Evolutionary conservation across 2,797 vertebrate genomes (phyloP).

Genomic region (Sarcoramphus papa): DNA sequence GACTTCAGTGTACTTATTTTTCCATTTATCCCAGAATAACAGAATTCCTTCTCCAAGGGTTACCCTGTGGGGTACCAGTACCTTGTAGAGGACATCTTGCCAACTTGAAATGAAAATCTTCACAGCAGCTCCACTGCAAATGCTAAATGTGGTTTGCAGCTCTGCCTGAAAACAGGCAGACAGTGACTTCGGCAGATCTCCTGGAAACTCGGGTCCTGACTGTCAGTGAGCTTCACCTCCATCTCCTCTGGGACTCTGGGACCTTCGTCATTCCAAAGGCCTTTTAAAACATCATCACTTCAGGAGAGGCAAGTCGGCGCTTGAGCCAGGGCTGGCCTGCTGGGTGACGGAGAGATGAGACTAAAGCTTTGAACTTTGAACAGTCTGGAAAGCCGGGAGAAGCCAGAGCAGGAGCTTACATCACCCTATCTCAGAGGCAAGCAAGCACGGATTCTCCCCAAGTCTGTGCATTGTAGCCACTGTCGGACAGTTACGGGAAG

Average conservation of each 20-base stretch:
- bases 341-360: background rate
- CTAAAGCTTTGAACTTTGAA: background rate
- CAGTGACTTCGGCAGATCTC: background rate
- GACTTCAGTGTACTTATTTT: background rate
- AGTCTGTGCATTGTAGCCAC: background rate
- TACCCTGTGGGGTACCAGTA: background rate
- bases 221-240: background rate
- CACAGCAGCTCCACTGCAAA: background rate
- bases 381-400: background rate
- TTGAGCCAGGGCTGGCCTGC: background rate
- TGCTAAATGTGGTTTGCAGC: background rate
- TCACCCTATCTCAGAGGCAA: background rate
- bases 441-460: background rate
- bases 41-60: background rate
- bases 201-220: background rate
- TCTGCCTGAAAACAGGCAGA: background rate
- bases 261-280: background rate
- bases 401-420: constrained; percentile 46
- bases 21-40: background rate
- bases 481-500: background rate
- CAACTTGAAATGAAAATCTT: background rate
- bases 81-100: background rate
- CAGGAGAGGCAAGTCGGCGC: background rate
- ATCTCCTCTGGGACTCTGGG: background rate
- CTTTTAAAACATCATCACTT: background rate